Base-by-base conservation (phyloP, 2,888 invertebrate genomes). In the Rhaphigaster nebulosa region DNA sequence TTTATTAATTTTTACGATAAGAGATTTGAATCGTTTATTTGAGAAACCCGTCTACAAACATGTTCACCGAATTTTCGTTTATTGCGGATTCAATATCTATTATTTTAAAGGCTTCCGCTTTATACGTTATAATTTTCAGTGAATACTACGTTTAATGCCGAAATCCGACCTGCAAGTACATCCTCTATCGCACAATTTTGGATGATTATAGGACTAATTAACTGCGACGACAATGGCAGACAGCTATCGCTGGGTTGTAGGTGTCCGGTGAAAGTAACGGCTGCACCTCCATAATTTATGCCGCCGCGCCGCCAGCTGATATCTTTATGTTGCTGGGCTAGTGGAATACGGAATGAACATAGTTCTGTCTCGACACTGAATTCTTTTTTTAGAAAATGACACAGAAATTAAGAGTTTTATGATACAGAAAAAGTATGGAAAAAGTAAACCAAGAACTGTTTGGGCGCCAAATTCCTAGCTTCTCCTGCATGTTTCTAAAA, bases 241-340 rank as follows among this genome's bases (percentile, higher is more conserved):
- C 45, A 84, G 45, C 84, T 84, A 84, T 84, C 84, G 45, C 45
- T n/a, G 84, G 13, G 50, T 45, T n/a, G 45, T 84, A 84, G 84
- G 84, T 38, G 84, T 84, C 26, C 45, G 45, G 84, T 84, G 84
- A 84, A 84, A 84, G 84, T 84, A 41, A 38, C 45, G 45, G 45
- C 84, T 84, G 84, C 84, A 84, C 84, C 84, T 45, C 84, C 45
- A 50, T 84, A 84, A 84, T 84, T 84, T 84, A 84, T 84, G 45
- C 84, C 45, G 45, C 45, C 45, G 45, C 45, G 45, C 26, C 45
- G 84, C 84, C 84, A 84, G 45, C 84, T 84, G 84, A 84, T 84
- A 84, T 84, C 84, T 84, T 84, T 84, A 84, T 84, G 84, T 84
- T 50, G n/a, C 84, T 26, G 10, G 13, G 45, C 45, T 41, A 38